A percentile compares a stretch with the other conserved stretches of the same genome.
Conservation (phyloP, 2,888 invertebrate genomes). For the Hydropsyche betteni region DNA sequence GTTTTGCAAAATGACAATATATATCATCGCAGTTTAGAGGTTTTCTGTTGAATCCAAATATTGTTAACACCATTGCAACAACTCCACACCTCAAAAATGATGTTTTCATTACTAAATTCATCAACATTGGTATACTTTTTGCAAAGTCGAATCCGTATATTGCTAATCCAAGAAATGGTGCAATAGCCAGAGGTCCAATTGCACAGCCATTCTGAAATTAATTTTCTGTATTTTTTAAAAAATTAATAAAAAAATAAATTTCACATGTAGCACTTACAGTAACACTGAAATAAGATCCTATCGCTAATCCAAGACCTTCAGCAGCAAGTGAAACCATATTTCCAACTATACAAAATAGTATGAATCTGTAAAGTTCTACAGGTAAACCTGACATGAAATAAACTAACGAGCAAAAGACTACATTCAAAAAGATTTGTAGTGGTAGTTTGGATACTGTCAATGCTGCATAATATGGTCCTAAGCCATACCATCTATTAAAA, state of each 20-base stretch:
- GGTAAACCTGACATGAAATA: conserved; percentile 78
- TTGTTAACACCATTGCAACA: conserved; percentile 69
- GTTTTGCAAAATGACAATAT: conserved; percentile 74
- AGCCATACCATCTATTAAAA: conserved; percentile 75
- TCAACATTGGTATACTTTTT: conserved; percentile 67
- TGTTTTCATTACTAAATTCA: conserved; percentile 71
- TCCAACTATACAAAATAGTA: conserved; percentile 73
- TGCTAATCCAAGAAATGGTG: conserved; percentile 73
- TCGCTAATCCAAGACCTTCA: conserved; percentile 81
- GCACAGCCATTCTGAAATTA: conserved; percentile 73
- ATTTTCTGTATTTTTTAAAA: background rate
- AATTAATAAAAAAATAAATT: background rate
- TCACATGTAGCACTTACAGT: conserved; percentile 59
- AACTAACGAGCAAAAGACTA: conserved; percentile 69
- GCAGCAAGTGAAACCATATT: conserved; percentile 77
- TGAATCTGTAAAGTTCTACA: conserved; percentile 70
- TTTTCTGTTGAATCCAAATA: conserved; percentile 71
- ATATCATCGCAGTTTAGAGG: conserved; percentile 68
- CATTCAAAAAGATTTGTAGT: conserved; percentile 67
- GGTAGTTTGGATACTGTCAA: conserved; percentile 71
- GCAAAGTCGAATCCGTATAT: conserved; percentile 78
- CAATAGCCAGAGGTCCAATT: conserved; percentile 72
- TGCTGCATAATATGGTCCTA: conserved; percentile 73
- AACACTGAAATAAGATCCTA: conserved; percentile 75
- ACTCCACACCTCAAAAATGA: conserved; percentile 74